Conservation (phyloP, 2,888 invertebrate species). For the Oegoconia quadripuncta region DNA sequence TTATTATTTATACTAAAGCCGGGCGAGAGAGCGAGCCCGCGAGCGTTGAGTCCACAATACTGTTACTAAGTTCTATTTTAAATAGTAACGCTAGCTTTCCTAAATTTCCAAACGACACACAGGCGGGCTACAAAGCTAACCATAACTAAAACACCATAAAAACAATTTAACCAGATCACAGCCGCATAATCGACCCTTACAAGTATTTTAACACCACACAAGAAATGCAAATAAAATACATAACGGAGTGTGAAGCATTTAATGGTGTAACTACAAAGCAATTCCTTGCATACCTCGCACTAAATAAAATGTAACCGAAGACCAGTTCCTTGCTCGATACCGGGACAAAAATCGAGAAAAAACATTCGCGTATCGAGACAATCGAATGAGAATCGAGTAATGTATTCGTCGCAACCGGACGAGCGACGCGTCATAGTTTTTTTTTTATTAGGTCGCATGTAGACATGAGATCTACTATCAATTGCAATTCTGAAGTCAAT, state of each 20-base stretch:
- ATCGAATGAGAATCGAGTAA: constrained; percentile 37
- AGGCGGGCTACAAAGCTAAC: too few relatives aligned
- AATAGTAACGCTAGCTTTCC: too few relatives aligned
- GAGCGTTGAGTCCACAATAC: too few relatives aligned
- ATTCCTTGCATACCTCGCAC: background rate
- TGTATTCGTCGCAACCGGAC: constrained; percentile 35
- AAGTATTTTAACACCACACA: constrained; percentile 1
- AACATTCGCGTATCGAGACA: constrained; percentile 43
- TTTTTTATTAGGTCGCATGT: too few relatives aligned
- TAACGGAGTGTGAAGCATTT: constrained; percentile 22
- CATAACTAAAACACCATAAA: too few relatives aligned
- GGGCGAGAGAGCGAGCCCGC: too few relatives aligned
- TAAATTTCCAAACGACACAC: too few relatives aligned
- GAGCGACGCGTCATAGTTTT: too few relatives aligned
- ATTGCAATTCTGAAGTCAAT: too few relatives aligned
- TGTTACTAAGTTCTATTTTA: too few relatives aligned
- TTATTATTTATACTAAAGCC: too few relatives aligned
- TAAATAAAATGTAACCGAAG: constrained; percentile 3
- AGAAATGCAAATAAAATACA: constrained; percentile 1
- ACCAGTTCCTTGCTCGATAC: constrained; percentile 23
- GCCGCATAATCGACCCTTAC: background rate
- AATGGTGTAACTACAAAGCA: constrained; percentile 3
- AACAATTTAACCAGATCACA: background rate
- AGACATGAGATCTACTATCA: too few relatives aligned
- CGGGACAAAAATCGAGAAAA: constrained; percentile 51